Evolutionary conservation across 2,888 invertebrate species (phyloP).

Genomic region (Thera britannica): DNA sequence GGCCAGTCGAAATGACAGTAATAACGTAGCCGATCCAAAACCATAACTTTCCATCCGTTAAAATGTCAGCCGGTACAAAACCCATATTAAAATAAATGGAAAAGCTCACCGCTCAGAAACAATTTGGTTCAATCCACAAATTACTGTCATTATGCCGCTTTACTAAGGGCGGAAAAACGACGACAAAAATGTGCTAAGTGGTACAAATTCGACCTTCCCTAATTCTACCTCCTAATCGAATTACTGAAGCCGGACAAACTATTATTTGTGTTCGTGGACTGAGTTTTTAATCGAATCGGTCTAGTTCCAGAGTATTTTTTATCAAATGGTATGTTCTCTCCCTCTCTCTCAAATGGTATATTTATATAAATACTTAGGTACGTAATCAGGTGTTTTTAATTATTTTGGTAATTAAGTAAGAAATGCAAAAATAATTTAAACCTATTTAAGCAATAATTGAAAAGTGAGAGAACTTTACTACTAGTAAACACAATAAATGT

Average conservation of each 20-base stretch:
- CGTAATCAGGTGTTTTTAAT: too few relatives aligned
- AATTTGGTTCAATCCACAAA: constrained; percentile 27
- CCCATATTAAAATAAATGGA: constrained; percentile 16
- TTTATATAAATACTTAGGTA: too few relatives aligned
- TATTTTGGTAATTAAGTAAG: too few relatives aligned
- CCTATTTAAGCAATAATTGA: too few relatives aligned
- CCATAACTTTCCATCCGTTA: not conserved
- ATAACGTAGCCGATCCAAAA: too few relatives aligned
- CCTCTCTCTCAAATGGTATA: too few relatives aligned
- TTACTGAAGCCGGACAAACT: constrained; percentile 29
- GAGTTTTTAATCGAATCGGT: constrained; percentile 18
- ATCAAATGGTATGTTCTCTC: too few relatives aligned
- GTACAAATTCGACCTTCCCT: constrained; percentile 23
- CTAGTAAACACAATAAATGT: too few relatives aligned
- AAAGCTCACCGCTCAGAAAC: constrained; percentile 19
- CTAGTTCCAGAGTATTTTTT: not conserved
- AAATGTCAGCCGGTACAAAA: not conserved
- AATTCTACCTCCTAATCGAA: constrained; percentile 20
- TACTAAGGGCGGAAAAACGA: constrained; percentile 28
- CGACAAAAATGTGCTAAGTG: constrained; percentile 28
- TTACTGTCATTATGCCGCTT: constrained; percentile 31
- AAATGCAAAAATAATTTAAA: too few relatives aligned
- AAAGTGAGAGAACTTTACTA: too few relatives aligned
- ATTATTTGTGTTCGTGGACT: constrained; percentile 11
- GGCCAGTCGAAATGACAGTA: too few relatives aligned